A percentile compares a stretch with the other conserved stretches of the same genome.
Conservation (phyloP, 2,797 vertebrate species). For the Pipistrellus nathusii region DNA sequence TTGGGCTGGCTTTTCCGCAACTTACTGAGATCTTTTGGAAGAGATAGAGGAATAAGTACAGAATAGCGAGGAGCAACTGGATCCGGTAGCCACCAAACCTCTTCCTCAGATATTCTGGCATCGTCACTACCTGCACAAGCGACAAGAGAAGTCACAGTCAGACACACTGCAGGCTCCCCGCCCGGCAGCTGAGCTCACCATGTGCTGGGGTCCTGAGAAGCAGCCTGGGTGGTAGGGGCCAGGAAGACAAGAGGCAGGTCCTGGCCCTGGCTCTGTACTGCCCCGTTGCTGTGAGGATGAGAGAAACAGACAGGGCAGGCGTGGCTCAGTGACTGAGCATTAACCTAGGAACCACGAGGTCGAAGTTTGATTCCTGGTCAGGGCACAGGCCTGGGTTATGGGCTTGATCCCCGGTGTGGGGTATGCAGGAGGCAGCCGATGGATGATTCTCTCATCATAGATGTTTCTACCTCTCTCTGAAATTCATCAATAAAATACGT, state of each 20-base stretch:
- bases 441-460: too few relatives aligned
- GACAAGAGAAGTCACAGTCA: not conserved
- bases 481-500: too few relatives aligned
- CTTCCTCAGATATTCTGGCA: slow-evolving; percentile 72
- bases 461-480: too few relatives aligned
- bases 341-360: too few relatives aligned
- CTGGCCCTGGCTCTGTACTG: not conserved
- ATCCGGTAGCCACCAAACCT: slow-evolving; percentile 68
- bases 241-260: not conserved
- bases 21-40: slow-evolving; percentile 63
- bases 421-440: too few relatives aligned
- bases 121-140: slow-evolving; percentile 51
- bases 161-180: too few relatives aligned
- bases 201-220: not conserved
- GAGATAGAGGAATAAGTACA: slow-evolving; percentile 49
- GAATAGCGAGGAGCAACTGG: not conserved
- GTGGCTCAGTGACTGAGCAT: too few relatives aligned
- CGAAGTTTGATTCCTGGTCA: too few relatives aligned
- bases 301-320: not conserved
- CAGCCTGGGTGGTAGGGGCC: not conserved
- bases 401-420: too few relatives aligned
- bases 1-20: not conserved
- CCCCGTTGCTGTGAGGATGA: fast-evolving
- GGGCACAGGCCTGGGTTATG: too few relatives aligned
- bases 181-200: not conserved